phyloP scores from a whole-genome alignment of 2,888 invertebrate species.

The Cremastinae sp. region DNA sequence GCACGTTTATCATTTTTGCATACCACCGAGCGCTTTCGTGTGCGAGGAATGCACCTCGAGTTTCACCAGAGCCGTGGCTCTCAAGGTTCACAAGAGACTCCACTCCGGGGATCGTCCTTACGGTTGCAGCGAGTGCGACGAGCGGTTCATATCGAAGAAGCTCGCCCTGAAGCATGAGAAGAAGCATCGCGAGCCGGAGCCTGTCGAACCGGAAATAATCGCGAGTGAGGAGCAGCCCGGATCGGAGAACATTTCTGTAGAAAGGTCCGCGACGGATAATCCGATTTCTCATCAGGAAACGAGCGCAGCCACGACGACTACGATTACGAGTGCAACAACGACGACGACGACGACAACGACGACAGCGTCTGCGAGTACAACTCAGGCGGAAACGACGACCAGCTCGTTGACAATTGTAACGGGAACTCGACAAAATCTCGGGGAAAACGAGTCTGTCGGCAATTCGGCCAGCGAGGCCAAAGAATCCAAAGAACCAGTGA shows the following conservation, averaged over 20 bases:
- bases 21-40: constrained; percentile 88
- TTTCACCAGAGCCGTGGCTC: constrained; percentile 88
- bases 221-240: constrained; percentile 18
- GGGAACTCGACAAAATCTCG: constrained; percentile 71
- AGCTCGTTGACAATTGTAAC: constrained; percentile 44
- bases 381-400: constrained; percentile 66
- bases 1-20: constrained; percentile 94
- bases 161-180: constrained; percentile 87
- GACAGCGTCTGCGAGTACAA: constrained; percentile 23
- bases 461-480: constrained; percentile 72
- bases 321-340: constrained; percentile 38
- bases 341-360: constrained; percentile 49
- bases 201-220: constrained; percentile 10
- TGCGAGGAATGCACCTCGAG: constrained; percentile 91
- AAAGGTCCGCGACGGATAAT: constrained; percentile 49
- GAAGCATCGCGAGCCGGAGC: constrained; percentile 82
- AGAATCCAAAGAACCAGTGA: constrained; percentile 76
- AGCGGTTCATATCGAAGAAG: constrained; percentile 91
- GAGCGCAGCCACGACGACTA: constrained; percentile 47
- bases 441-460: constrained; percentile 77
- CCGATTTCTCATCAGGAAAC: constrained; percentile 68
- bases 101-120: constrained; percentile 89
- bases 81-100: constrained; percentile 92
- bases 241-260: constrained; percentile 58
- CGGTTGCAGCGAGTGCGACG: constrained; percentile 87